Base-by-base conservation (phyloP, 2,797 vertebrate species). In the Cirrhinus mrigala region DNA sequence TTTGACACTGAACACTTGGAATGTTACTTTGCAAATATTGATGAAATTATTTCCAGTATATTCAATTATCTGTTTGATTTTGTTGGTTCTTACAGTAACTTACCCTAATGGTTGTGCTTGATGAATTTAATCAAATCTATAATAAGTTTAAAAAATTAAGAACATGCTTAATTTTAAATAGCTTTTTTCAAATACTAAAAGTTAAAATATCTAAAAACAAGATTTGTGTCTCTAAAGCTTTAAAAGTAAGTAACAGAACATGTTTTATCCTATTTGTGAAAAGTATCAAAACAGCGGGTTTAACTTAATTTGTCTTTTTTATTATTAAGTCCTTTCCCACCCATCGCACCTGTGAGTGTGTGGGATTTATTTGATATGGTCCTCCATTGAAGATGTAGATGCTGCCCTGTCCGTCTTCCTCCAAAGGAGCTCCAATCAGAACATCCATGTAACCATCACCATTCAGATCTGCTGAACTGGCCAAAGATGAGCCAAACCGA, bases 361-460 rank as follows among this genome's bases (percentile, higher is more conserved):
- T 60, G 1, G 79, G 4, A 33, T n/a, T 86, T 83, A 95, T 92
- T 69, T 68, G 86, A 58, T 1, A 0, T 46, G 0, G 6, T 46
- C 85, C 73, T 0, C 95, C 93, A 0, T 83, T 90, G 89, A 96
- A 97, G 66, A 97, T 88, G 80, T 96, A 97, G 85, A 97, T 79
- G 66, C 94, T 94, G 15, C 96, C 96, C 24, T 87, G 80, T 4
- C 93, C 91, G 0, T 88, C 4, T 0, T 96, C 91, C 83, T 97
- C 96, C 89, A 96, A 82, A 20, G 95, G 96, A 0, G 96, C 96
- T 79, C 96, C 95, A 11, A 96, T 85, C 0, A 93, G 95, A 83
- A 96, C 86, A 14, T 96, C 95, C 0, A 0, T 90, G 44, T 92
- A 27, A 1, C 64, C 18, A 52, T 97, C 95, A 6, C 7, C 7